Base-by-base conservation (phyloP, 2,797 vertebrate species). In the Channallabes apus region DNA sequence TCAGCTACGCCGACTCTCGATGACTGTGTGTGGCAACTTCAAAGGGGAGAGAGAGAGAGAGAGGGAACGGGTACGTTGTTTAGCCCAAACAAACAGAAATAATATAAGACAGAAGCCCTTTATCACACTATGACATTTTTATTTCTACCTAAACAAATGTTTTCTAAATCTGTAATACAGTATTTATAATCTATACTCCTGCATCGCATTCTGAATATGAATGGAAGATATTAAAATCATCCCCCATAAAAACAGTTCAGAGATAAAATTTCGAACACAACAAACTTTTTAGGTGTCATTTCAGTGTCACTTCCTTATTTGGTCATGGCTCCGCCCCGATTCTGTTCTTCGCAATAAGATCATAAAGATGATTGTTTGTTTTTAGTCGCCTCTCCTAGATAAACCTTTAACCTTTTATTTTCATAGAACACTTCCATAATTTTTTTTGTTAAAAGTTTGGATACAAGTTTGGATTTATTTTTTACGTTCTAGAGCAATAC, bases 21-120 rank as follows among this genome's bases (percentile, higher is more conserved):
- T 80, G 83, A 59, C 82, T 89, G 86, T 88, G 85, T 79, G 87
- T 86, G 80, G 85, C 80, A 83, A 81, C 81, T 77, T 86, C 81
- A 86, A 86, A 86, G 79, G 64, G 73, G 46, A 71, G 61, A 35
- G 65, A 20, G 29, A 2, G 65, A 2, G 64, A n/a, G 73, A 61
- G 20, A 59, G 59, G 76, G 64, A 62, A 35, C 35, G 46, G 17
- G 72, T 20, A 12, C 56, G 18, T 59, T 77, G 4, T 27, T 84
- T 38, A 35, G 54, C 51, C 78, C 82, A 81, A 80, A 68, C 51
- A 75, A 79, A 62, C 54, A 69, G 38, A 27, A 24, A 6, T 59
- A 56, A 77, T 77, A 77, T 11, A 22, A 62, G 11, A 62, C 54
- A 59, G 35, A 67, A 68, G 1, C 46, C 6, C 24, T 68, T 58